phyloP scores from a whole-genome alignment of 2,888 invertebrate genomes.

The Monochamus alternatus region DNA sequence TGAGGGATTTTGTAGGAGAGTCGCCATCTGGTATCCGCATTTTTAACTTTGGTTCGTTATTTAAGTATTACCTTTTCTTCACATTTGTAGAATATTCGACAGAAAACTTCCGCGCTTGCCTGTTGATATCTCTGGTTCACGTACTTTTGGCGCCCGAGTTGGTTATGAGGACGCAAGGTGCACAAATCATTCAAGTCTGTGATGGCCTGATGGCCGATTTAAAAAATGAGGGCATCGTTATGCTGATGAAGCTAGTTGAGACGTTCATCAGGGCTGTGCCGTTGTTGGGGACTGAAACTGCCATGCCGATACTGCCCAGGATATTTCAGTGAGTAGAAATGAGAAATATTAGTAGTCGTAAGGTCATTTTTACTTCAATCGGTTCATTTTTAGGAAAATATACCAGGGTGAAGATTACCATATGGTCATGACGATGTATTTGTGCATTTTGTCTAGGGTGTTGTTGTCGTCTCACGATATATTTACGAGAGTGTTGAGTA shows the following conservation, averaged over 20 bases:
- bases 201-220: constrained; percentile 86
- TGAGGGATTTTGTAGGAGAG: too few relatives aligned
- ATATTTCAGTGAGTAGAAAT: constrained; percentile 74
- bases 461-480: constrained; percentile 80
- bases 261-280: constrained; percentile 84
- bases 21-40: too few relatives aligned
- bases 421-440: constrained; percentile 83
- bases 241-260: constrained; percentile 83
- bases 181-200: constrained; percentile 80
- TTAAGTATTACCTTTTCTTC: constrained; percentile 8
- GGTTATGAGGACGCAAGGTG: constrained; percentile 82
- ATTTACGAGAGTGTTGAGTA: constrained; percentile 76
- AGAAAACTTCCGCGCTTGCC: constrained; percentile 85
- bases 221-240: constrained; percentile 81
- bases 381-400: constrained; percentile 74
- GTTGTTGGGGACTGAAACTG: constrained; percentile 80
- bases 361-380: constrained; percentile 23
- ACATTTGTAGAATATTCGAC: constrained; percentile 80
- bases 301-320: constrained; percentile 77
- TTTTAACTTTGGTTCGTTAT: too few relatives aligned
- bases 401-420: constrained; percentile 81
- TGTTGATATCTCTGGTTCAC: constrained; percentile 89
- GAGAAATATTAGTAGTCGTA: too few relatives aligned
- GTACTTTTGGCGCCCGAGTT: constrained; percentile 85
- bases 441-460: constrained; percentile 85